These are phyloP conservation scores for Homarus americanus DNA, from an alignment of 1,140 invertebrate species.

Conservation along the genomic window DNA sequence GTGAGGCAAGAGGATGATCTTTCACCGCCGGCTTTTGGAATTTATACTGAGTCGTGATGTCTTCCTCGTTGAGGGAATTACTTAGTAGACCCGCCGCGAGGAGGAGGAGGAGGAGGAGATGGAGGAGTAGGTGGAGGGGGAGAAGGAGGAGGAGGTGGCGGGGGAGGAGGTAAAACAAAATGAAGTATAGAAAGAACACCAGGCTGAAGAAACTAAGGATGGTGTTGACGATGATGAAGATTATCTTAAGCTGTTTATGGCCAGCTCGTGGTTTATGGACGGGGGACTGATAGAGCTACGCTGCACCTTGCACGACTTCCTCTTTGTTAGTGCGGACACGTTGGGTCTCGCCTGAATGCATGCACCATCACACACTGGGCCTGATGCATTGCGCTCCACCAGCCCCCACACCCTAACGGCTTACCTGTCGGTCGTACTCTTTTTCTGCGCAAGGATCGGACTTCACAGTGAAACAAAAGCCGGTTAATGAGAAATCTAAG, in stretches of 20 bases:
- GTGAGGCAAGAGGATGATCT: conserved; percentile 10
- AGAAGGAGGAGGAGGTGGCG: neutral
- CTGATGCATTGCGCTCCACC: neutral
- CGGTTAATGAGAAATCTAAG: conserved; percentile 8
- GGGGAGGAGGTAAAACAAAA: neutral
- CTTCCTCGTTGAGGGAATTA: conserved; percentile 43
- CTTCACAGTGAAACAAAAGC: conserved; percentile 24
- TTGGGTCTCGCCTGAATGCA: conserved; percentile 21
- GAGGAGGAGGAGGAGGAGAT: conserved; percentile 22
- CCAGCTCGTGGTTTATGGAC: conserved; percentile 22
- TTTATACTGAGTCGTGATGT: conserved; percentile 34
- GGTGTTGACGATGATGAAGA: conserved; percentile 11
- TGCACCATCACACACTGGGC: neutral
- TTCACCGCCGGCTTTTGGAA: neutral
- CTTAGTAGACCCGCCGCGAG: neutral
- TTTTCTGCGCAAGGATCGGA: neutral
- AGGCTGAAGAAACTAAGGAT: neutral
- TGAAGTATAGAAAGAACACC: neutral
- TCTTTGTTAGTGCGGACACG: conserved; percentile 21
- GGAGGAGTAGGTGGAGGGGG: neutral
- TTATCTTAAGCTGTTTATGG: conserved; percentile 9
- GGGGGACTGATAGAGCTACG: conserved; percentile 20
- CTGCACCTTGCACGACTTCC: neutral
- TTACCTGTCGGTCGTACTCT: neutral
- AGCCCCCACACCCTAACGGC: neutral